A percentile compares a stretch with the other conserved stretches of the same genome.
These are phyloP conservation scores for Alces alces DNA, from an alignment of 2,113 vertebrate genomes.

Conservation along the genomic window DNA sequence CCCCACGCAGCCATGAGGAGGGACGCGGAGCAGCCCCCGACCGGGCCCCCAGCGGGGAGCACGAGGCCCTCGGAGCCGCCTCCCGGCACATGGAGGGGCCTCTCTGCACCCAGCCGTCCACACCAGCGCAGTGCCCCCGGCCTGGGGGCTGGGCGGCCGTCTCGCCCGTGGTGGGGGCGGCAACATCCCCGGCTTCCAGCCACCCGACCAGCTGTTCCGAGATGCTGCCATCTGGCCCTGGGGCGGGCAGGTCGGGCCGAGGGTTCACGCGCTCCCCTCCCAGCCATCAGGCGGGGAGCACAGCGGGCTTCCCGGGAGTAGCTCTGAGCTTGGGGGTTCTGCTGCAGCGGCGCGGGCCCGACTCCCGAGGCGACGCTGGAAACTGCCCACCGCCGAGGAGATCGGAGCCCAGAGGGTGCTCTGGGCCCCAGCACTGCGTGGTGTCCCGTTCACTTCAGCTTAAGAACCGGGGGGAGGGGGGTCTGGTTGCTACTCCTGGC, in stretches of 20 bases:
- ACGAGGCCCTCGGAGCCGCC: rapidly evolving
- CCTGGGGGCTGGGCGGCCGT: rapidly evolving
- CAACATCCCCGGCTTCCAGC: neutral
- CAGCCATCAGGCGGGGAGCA: rapidly evolving
- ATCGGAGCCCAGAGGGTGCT: neutral
- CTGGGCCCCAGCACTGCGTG: rapidly evolving
- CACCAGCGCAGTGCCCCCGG: rapidly evolving
- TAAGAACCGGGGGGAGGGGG: no score
- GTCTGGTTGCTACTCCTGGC: rapidly evolving
- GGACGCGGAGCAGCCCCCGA: rapidly evolving
- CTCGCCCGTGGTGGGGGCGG: rapidly evolving
- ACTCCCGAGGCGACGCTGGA: neutral
- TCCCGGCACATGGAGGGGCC: rapidly evolving
- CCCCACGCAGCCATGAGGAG: rapidly evolving
- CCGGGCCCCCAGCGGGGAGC: neutral
- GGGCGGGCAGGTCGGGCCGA: rapidly evolving
- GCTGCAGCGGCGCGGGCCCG: no score
- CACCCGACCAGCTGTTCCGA: rapidly evolving
- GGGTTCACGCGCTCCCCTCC: rapidly evolving
- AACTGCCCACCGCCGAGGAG: neutral
- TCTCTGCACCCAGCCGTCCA: rapidly evolving
- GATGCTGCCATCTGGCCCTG: rapidly evolving
- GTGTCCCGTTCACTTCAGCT: neutral
- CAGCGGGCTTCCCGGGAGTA: neutral
- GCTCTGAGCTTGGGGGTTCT: neutral